phyloP scores from a whole-genome alignment of 2,888 invertebrate species.

The Diogma glabrata region DNA sequence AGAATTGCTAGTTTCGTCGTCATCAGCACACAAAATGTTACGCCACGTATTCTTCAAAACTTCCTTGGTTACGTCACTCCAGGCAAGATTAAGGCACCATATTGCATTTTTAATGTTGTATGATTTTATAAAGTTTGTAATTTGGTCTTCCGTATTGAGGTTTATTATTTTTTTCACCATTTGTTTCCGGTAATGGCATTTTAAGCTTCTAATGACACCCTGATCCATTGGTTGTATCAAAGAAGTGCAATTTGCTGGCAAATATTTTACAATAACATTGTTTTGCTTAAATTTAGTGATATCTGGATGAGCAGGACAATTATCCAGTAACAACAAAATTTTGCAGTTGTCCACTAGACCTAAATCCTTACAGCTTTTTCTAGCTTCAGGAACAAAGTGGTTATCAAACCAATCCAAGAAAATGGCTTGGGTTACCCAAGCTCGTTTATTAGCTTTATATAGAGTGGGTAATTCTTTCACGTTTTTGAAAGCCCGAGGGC shows the following conservation, averaged over 20 bases:
- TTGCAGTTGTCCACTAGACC: not conserved
- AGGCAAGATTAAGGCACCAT: not conserved
- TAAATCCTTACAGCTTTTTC: not conserved
- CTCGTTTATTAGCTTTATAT: not conserved
- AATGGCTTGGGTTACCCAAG: not conserved
- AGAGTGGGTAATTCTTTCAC: not conserved
- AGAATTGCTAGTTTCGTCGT: not conserved
- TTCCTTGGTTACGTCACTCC: constrained; percentile 1
- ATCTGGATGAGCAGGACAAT: not conserved
- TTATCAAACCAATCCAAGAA: not conserved
- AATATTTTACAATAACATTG: not conserved
- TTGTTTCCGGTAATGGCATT: not conserved
- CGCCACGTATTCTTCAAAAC: not conserved
- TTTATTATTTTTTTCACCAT: not conserved
- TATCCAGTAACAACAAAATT: not conserved
- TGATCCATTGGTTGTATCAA: not conserved
- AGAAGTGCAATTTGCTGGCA: not conserved
- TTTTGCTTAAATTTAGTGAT: not conserved
- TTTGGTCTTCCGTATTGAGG: not conserved
- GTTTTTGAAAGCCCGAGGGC: not conserved
- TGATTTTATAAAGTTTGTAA: not conserved
- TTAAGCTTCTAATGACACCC: not conserved
- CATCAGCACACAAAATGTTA: not conserved
- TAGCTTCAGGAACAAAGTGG: not conserved
- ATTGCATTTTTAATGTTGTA: not conserved